Conservation (phyloP, 2,888 invertebrate genomes). For the Cerastoderma edule region DNA sequence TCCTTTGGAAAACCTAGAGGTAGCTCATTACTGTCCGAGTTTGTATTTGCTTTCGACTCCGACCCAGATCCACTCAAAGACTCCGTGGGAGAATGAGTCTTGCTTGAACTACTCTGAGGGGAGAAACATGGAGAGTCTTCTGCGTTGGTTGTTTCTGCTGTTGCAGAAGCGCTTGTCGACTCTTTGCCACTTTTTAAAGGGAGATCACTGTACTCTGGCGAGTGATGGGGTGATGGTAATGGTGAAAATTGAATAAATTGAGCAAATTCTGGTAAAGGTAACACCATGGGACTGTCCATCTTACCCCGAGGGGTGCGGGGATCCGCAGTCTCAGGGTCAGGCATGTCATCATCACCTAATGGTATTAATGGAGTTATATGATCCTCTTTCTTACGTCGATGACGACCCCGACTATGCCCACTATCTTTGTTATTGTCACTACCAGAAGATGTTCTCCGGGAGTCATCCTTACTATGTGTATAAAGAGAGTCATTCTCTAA, state of each 20-base stretch:
- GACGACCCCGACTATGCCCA: slow-evolving; percentile 42
- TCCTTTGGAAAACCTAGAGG: slow-evolving; percentile 52
- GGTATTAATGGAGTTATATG: slow-evolving; percentile 68
- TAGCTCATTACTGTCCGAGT: slow-evolving; percentile 60
- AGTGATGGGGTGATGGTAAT: slow-evolving; percentile 67
- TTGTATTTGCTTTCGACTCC: slow-evolving; percentile 60
- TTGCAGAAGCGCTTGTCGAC: slow-evolving; percentile 9
- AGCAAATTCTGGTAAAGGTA: slow-evolving; percentile 95
- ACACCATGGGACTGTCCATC: slow-evolving; percentile 87
- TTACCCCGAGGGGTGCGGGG: slow-evolving; percentile 57
- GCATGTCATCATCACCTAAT: slow-evolving; percentile 64
- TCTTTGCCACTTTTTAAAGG: slow-evolving; percentile 43
- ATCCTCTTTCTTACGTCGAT: slow-evolving; percentile 62
- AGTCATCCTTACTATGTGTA: slow-evolving; percentile 53
- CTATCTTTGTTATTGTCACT: slow-evolving; percentile 62
- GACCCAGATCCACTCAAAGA: slow-evolving; percentile 69
- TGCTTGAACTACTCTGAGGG: slow-evolving; percentile 72
- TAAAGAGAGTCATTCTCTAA: slow-evolving; percentile 53
- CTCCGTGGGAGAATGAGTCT: slow-evolving; percentile 73
- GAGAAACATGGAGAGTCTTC: slow-evolving; percentile 73
- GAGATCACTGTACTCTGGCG: slow-evolving; percentile 62
- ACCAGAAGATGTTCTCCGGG: slow-evolving; percentile 57
- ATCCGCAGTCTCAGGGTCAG: slow-evolving; percentile 65
- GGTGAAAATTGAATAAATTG: slow-evolving; percentile 65
- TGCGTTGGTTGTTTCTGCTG: slow-evolving; percentile 30